phyloP scores from a whole-genome alignment of 1,140 invertebrate species.

The Hypothenemus hampei region DNA sequence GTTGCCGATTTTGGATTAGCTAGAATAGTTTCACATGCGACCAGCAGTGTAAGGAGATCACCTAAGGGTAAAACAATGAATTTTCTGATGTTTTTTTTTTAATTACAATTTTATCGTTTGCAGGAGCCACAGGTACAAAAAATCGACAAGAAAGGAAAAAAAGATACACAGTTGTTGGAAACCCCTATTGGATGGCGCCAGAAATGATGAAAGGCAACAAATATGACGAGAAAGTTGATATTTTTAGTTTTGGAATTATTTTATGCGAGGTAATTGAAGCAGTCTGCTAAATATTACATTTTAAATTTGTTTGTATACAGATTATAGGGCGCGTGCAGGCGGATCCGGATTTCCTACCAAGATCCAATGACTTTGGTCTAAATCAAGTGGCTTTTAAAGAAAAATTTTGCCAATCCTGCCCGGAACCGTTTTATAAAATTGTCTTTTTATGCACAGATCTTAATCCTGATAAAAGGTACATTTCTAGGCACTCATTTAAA shows the following conservation, averaged over 20 bases:
- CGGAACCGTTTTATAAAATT: conserved; percentile 80
- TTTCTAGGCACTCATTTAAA: conserved; percentile 4
- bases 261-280: conserved; percentile 77
- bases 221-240: conserved; percentile 95
- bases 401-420: conserved; percentile 83
- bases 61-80: conserved; percentile 14
- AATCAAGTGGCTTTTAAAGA: conserved; percentile 83
- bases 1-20: conserved; percentile 94
- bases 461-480: conserved; percentile 62
- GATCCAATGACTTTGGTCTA: conserved; percentile 85
- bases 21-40: conserved; percentile 69
- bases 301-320: conserved; percentile 45
- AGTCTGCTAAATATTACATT: background rate
- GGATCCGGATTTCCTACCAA: conserved; percentile 86
- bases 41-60: conserved; percentile 42
- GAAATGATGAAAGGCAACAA: conserved; percentile 96
- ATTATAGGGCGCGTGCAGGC: conserved; percentile 90
- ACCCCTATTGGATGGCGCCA: conserved; percentile 98
- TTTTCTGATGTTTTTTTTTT: background rate
- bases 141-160: conserved; percentile 60
- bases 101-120: background rate
- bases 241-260: conserved; percentile 96
- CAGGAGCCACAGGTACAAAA: conserved; percentile 35
- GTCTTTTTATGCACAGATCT: conserved; percentile 86
- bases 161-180: conserved; percentile 79